Evolutionary conservation across 2,888 invertebrate species (phyloP).

Genomic region (Chrysolina haemoptera): DNA sequence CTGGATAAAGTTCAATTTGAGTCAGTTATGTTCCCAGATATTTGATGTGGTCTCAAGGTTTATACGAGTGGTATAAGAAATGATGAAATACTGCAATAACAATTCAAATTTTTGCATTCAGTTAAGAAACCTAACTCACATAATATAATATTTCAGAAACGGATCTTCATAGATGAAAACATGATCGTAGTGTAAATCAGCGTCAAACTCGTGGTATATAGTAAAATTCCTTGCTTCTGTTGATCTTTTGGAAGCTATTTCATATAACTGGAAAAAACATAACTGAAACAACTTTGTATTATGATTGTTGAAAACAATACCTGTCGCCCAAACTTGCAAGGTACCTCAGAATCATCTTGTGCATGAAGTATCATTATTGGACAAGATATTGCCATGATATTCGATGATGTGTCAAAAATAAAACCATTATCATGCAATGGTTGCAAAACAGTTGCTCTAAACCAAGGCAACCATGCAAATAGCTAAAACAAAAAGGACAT

Average conservation of each 20-base stretch:
- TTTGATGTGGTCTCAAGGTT: no score
- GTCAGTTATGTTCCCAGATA: no score
- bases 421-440: slow-evolving; percentile 84
- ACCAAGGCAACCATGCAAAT: slow-evolving; percentile 89
- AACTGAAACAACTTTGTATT: not conserved
- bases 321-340: slow-evolving; percentile 84
- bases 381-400: slow-evolving; percentile 76
- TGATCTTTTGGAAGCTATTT: slow-evolving; percentile 47
- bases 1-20: no score
- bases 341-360: slow-evolving; percentile 90
- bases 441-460: slow-evolving; percentile 81
- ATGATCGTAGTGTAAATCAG: slow-evolving; percentile 51
- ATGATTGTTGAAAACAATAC: slow-evolving; percentile 69
- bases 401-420: slow-evolving; percentile 84
- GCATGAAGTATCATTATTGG: slow-evolving; percentile 93
- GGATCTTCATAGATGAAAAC: slow-evolving; percentile 59
- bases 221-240: slow-evolving; percentile 35
- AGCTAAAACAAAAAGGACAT: slow-evolving; percentile 68
- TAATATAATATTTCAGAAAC: slow-evolving; percentile 59
- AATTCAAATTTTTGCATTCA: no score
- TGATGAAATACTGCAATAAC: no score
- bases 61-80: no score
- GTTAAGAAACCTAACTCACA: slow-evolving; percentile 54
- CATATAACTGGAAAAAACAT: slow-evolving; percentile 53
- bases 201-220: slow-evolving; percentile 54